Percentiles rank a stretch among this genome's conserved stretches.
phyloP scores from a whole-genome alignment of 2,888 invertebrate species.

The Muscina levida region DNA sequence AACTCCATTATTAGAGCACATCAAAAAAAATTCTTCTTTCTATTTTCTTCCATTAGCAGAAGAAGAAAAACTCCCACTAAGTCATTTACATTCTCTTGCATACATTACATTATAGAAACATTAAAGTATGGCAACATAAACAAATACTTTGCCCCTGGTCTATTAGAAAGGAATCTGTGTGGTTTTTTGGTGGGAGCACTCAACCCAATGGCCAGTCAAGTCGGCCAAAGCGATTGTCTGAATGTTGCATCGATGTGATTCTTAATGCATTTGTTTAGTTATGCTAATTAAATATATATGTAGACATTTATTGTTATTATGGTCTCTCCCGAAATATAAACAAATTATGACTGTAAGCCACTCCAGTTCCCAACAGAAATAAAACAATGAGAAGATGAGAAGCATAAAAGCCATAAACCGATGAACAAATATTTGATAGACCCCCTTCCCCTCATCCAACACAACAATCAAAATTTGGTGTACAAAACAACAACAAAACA shows the following conservation, averaged over 20 bases:
- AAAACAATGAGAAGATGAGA: slow-evolving; percentile 19
- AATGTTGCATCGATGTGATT: slow-evolving; percentile 37
- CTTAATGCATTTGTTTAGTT: slow-evolving; percentile 63
- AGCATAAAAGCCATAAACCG: not conserved
- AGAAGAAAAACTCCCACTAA: no score
- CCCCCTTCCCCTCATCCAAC: slow-evolving; percentile 19
- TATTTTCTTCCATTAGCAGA: no score
- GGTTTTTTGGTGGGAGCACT: not conserved
- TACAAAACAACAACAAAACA: no score
- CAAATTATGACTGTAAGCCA: slow-evolving; percentile 44
- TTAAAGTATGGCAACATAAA: slow-evolving; percentile 70
- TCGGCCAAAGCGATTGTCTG: slow-evolving; percentile 4
- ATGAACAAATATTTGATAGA: slow-evolving; percentile 50
- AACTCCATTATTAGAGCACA: not conserved
- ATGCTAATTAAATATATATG: slow-evolving; percentile 62
- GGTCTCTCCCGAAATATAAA: slow-evolving; percentile 30
- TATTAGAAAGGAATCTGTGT: slow-evolving; percentile 74
- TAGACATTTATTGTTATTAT: not conserved
- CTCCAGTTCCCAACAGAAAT: slow-evolving; percentile 25
- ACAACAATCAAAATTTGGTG: not conserved
- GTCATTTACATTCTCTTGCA: slow-evolving; percentile 48
- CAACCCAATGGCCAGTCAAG: slow-evolving; percentile 2
- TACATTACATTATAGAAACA: slow-evolving; percentile 55
- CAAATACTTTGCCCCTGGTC: slow-evolving; percentile 70
- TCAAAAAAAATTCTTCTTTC: no score